Base-by-base conservation (phyloP, 2,797 vertebrate species). In the Tragopan temminckii region DNA sequence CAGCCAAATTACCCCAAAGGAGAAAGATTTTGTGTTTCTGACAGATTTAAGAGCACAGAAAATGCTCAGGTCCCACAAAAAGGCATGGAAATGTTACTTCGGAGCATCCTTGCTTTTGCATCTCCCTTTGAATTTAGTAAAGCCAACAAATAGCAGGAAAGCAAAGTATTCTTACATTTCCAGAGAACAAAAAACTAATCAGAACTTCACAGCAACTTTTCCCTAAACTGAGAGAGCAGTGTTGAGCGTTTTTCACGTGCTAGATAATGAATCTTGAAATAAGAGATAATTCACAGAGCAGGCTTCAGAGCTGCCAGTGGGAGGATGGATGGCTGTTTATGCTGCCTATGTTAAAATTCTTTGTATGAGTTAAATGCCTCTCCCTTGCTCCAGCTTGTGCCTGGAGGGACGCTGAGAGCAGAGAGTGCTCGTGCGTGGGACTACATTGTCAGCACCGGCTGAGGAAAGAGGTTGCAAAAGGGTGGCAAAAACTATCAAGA, bases 271-370 rank as follows among this genome's bases (percentile, higher is more conserved):
- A 82, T 74, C 78, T 64, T 82, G 71, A 90, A 93, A 89, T 57
- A 82, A 91, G 82, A 42, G 13, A 68, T 48, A 90, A 85, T 75
- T 90, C 75, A 74, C 0, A 0, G 52, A 24, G 15, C 36, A 35
- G 24, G 61, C 85, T 91, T 93, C 86, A 88, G 88, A 89, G 58
- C 58, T 95, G 79, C 66, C 16, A 85, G 61, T 71, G 72, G 78
- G 68, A 96, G 42, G 62, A 68, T 55, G 27, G 45, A 46, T 85
- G 58, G 31, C 61, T 87, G 66, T 85, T 95, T 70, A 27, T 62
- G 40, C 55, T 74, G 50, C 66, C 75, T 58, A 80, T 85, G 74
- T 87, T 87, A 82, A 75, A 86, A 78, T 90, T 92, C 75, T 90
- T 92, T 81, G 21, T 68, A 89, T 43, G 69, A 16, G 66, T 90